Evolutionary conservation across 2,888 invertebrate species (phyloP).

Genomic region (Lapara coniferarum): DNA sequence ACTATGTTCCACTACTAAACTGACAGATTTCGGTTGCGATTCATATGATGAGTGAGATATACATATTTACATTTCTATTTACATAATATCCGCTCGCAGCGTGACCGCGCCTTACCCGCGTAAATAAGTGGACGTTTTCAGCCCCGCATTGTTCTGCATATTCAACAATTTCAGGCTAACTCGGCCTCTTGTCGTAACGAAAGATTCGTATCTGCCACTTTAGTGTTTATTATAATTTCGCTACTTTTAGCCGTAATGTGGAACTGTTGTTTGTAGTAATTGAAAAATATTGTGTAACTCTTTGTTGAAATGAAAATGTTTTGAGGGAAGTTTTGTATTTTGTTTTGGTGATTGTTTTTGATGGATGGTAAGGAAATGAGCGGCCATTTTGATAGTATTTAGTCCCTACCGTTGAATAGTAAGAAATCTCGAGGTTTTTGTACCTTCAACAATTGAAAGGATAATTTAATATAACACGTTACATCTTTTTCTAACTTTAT

Average conservation of each 20-base stretch:
- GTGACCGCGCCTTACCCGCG: not conserved
- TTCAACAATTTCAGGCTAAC: constrained; percentile 49
- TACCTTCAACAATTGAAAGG: too few species aligned
- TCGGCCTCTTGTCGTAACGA: constrained; percentile 49
- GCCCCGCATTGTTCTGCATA: constrained; percentile 51
- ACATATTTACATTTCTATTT: too few species aligned
- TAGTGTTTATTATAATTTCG: constrained; percentile 33
- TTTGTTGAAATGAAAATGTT: not conserved
- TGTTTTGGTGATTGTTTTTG: not conserved
- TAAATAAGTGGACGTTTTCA: constrained; percentile 21
- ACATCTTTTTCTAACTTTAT: too few species aligned
- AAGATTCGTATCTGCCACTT: constrained; percentile 51
- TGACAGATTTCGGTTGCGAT: too few species aligned
- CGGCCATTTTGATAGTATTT: too few species aligned
- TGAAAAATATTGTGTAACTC: not conserved
- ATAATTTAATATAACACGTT: too few species aligned
- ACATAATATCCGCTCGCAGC: not conserved
- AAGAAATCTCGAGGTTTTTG: too few species aligned
- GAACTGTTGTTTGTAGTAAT: not conserved
- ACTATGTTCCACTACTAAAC: too few species aligned
- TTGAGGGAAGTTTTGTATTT: not conserved
- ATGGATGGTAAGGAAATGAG: too few species aligned
- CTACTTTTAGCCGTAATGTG: constrained; percentile 2
- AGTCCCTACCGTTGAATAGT: too few species aligned
- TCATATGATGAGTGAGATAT: too few species aligned